These are phyloP conservation scores for Hyalella azteca DNA, from an alignment of 2,888 invertebrate genomes.

Conservation along the genomic window DNA sequence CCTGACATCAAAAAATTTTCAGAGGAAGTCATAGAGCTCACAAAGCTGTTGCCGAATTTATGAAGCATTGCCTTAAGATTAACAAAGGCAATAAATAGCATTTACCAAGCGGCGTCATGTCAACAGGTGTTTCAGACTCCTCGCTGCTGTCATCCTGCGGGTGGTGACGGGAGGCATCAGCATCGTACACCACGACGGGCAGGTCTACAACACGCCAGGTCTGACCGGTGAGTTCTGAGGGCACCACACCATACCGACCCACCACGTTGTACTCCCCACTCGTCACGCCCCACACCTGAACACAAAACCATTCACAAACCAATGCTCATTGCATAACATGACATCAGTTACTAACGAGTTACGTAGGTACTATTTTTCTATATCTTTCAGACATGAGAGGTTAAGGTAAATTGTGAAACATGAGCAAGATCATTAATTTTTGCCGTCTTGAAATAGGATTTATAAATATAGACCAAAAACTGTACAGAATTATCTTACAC, in stretches of 20 bases:
- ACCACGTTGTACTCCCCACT: slow-evolving; percentile 85
- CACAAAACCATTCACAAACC: no score
- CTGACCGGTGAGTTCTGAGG: slow-evolving; percentile 81
- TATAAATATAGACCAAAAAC: no score
- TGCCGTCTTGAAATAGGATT: no score
- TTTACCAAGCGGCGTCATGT: slow-evolving; percentile 2
- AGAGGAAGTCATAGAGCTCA: neutral
- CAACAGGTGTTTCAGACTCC: neutral
- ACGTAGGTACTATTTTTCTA: no score
- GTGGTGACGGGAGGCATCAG: neutral
- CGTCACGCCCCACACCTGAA: slow-evolving; percentile 77
- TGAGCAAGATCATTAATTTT: no score
- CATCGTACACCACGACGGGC: slow-evolving; percentile 61
- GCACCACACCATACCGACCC: slow-evolving; percentile 77
- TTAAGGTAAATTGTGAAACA: no score
- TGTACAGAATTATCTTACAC: no score
- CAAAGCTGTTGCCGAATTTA: no score
- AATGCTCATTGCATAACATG: no score
- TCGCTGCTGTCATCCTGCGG: neutral
- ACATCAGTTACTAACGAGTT: no score
- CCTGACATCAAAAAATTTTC: no score
- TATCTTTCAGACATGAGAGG: no score
- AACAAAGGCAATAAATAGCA: neutral
- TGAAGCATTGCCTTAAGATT: neutral
- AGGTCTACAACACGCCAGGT: slow-evolving; percentile 76